Evolutionary conservation across 2,797 vertebrate genomes (phyloP).

Genomic region (Sparus aurata): DNA sequence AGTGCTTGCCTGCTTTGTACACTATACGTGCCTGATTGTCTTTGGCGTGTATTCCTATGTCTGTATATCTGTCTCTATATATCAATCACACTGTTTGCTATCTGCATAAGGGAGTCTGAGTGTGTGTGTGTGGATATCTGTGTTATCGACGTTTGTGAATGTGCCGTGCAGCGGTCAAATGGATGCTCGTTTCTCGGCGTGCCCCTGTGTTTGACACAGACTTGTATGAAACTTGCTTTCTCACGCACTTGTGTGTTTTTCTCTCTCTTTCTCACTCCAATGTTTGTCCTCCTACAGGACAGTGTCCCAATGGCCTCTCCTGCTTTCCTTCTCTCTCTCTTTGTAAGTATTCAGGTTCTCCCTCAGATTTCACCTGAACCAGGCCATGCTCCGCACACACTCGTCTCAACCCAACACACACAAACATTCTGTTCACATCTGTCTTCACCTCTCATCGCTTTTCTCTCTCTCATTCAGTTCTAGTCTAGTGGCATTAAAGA

Average conservation of each 20-base stretch:
- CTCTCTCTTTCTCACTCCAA: constrained; percentile 88
- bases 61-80: constrained; percentile 7
- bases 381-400: constrained; percentile 52
- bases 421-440: constrained; percentile 26
- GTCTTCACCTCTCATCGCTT: constrained; percentile 10
- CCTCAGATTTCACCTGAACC: constrained; percentile 77
- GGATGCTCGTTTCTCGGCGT: constrained; percentile 8
- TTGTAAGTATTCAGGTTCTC: constrained; percentile 98
- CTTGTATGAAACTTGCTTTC: too few relatives aligned
- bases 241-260: too few relatives aligned
- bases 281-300: constrained; percentile 99
- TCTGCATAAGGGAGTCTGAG: neutral
- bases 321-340: constrained; percentile 99
- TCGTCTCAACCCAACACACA: constrained; percentile 45
- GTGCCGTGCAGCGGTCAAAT: constrained; percentile 1
- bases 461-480: constrained; percentile 16
- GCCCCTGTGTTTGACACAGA: constrained; percentile 51
- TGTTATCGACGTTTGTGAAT: constrained; percentile 3
- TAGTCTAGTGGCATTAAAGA: neutral
- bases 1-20: neutral
- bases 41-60: neutral
- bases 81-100: neutral
- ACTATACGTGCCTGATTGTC: constrained; percentile 8
- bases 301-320: constrained; percentile 99
- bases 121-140: neutral